Evolutionary conservation across 2,797 vertebrate genomes (phyloP).

Genomic region (Aselliscus stoliczkanus): DNA sequence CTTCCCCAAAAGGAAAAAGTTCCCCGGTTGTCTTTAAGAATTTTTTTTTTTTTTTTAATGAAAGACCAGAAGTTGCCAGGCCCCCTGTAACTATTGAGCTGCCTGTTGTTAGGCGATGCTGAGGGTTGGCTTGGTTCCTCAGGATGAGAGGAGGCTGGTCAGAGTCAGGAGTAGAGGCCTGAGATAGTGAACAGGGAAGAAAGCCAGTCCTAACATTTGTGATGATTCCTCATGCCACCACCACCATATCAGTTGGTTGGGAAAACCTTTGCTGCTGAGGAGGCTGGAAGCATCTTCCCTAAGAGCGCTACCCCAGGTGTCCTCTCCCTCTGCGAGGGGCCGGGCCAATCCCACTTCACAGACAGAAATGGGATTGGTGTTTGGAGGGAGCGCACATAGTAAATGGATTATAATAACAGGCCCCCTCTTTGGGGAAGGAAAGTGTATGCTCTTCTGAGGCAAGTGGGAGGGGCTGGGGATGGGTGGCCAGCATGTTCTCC

Average conservation of each 20-base stretch:
- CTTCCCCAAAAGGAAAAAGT: constrained; percentile 52
- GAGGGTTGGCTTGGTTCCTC: constrained; percentile 35
- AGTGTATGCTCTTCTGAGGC: neutral
- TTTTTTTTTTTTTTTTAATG: constrained; percentile 49
- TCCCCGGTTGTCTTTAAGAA: constrained; percentile 33
- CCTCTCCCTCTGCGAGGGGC: neutral
- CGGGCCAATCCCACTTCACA: neutral
- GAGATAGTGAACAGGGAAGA: constrained; percentile 12
- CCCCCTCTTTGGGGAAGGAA: neutral
- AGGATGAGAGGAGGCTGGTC: neutral
- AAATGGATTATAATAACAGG: neutral
- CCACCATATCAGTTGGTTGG: constrained; percentile 62
- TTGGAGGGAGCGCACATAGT: neutral
- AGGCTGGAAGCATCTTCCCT: constrained; percentile 64
- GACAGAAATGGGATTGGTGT: neutral
- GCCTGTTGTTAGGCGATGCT: constrained; percentile 30
- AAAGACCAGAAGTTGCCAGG: constrained; percentile 50
- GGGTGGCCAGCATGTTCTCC: neutral
- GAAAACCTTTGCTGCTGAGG: constrained; percentile 75
- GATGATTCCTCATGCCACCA: constrained; percentile 62
- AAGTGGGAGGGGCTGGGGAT: neutral
- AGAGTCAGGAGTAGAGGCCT: constrained; percentile 11
- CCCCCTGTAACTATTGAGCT: neutral
- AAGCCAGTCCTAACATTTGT: constrained; percentile 51
- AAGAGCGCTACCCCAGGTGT: too few relatives aligned